Conservation (phyloP, 1,140 invertebrate species). For the Bathynomus jamesi region DNA sequence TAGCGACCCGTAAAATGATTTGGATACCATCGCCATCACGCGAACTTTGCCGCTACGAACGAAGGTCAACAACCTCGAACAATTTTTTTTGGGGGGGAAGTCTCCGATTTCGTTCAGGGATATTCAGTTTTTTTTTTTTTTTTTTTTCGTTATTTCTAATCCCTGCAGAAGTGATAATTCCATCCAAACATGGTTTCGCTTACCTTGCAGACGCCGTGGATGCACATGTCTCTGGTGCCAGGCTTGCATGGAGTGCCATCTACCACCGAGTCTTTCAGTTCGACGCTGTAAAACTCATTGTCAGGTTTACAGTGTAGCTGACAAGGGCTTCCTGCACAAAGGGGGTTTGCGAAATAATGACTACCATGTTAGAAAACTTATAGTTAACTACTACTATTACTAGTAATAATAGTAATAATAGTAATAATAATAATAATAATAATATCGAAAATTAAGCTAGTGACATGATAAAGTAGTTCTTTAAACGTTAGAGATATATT, state of each 20-base stretch:
- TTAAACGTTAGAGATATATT: too few species aligned
- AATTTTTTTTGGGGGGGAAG: too few species aligned
- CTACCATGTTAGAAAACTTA: too few species aligned
- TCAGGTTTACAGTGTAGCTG: conserved; percentile 66
- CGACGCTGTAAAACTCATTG: conserved; percentile 60
- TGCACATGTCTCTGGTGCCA: conserved; percentile 69
- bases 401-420: neutral
- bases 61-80: too few species aligned
- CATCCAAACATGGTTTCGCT: too few species aligned
- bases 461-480: conserved; percentile 3
- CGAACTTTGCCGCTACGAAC: too few species aligned
- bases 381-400: too few species aligned
- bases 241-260: conserved; percentile 73
- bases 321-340: conserved; percentile 61
- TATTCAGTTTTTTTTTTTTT: conserved; percentile 8
- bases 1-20: too few species aligned
- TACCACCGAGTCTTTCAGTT: conserved; percentile 60
- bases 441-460: neutral
- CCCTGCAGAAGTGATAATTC: too few species aligned
- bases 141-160: neutral
- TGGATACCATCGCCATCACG: too few species aligned
- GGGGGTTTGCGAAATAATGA: too few species aligned
- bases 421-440: neutral
- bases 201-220: conserved; percentile 65
- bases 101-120: too few species aligned